Base-by-base conservation (phyloP, 1,140 invertebrate genomes). In the Dysdera silvatica region DNA sequence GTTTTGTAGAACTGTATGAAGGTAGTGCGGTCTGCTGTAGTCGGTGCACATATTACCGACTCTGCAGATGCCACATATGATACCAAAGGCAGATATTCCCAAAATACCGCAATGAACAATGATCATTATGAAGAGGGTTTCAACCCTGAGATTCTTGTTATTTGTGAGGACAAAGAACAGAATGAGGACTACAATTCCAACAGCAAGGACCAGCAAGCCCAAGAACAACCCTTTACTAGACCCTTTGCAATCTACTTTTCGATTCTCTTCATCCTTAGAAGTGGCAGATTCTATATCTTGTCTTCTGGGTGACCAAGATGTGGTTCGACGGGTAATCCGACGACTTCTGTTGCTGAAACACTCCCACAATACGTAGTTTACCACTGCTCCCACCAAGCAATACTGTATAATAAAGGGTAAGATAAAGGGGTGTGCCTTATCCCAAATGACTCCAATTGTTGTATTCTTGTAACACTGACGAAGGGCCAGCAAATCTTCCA, bases 151-250 rank as follows among this genome's bases (percentile, higher is more conserved):
- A 51, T 81, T 78, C 18, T 76, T 73, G 55, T 82, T 79, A 43
- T 82, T 80, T 45, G 81, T 80, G 33, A 84, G 81, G 6, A 84
- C 82, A 31, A 83, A 77, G 69, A 83, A 84, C 18, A 84, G 82
- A n/a, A 84, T 78, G 10, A 83, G 78, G 14, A 83, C 79, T 1
- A 84, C 81, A 28, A 83, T 81, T 0, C 80, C 81, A 3, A 80
- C 79, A 1, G 83, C 83, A 61, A 84, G 76, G 45, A 81, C 81
- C 0, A 84, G 73, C 3, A 84, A 77, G 0, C 82, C 82, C 1
- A 83, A 70, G 61, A 84, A 83, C 2, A 84, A 72, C 2, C 82
- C 83, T 68, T 82, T 83, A 71, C 80, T 82, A 7, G 81, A 79
- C 3, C 80, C 78, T 28, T 80, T 77, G 67, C 82, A 84, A 43